Base-by-base conservation (phyloP, 2,888 invertebrate species). In the Lasiommata megera region DNA sequence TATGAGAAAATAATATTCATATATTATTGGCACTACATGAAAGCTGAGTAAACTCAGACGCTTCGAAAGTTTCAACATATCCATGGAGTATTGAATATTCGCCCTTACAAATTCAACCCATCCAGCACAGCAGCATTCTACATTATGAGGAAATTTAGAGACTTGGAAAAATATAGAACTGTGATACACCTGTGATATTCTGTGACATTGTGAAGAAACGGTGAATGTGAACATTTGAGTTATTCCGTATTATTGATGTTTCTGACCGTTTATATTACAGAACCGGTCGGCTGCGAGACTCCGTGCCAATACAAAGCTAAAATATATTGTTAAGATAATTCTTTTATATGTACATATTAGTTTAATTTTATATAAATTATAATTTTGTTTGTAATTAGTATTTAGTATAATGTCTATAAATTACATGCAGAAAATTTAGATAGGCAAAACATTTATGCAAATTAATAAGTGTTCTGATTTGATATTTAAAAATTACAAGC, bases 211-310 rank as follows among this genome's bases (percentile, higher is more conserved):
- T 44, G 63, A 79, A 76, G 72, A 77, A 78, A 77, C 64, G 79
- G 80, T 76, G 78, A 69, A 60, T 70, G 67, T 64, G 67, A 60
- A 60, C 63, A 7, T 23, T 36, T 44, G 3, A 36, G 34, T 61
- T 64, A 58, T 60, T 53, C 66, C 62, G 65, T 64, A 64, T 74
- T 76, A 82, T 76, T 88, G 80, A 88, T 77, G 76, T 72, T 59
- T 84, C 63, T 88, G 88, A 88, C 82, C 73, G 87, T 88, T 87
- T 88, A 77, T 77, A 69, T 88, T 88, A 76, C 88, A 88, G 88
- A 88, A 73, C 68, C 76, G 62, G 77, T 72, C 78, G 61, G 82
- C 74, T 64, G 73, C 73, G 72, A 74, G 80, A 73, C 71, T 66
- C 61, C 84, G 84, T 80, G 84, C 82, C 84, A 85, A 86, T 82